Percentiles rank a stretch among this genome's conserved stretches.
Evolutionary conservation across 2,797 vertebrate genomes (phyloP).

Genomic region (Apogon hyalosoma): DNA sequence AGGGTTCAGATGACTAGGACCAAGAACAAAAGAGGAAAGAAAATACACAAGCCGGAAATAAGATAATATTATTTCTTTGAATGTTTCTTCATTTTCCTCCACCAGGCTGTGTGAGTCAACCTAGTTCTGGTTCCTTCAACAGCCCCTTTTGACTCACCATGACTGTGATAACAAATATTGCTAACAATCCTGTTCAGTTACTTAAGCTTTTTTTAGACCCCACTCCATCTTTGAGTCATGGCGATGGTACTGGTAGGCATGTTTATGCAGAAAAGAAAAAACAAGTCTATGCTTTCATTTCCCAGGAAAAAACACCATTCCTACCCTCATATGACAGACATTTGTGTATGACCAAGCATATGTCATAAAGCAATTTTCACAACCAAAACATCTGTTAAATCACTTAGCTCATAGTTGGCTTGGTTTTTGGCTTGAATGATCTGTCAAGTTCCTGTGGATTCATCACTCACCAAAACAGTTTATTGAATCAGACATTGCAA

Average conservation of each 20-base stretch:
- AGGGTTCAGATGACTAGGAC: neutral
- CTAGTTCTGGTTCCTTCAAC: conserved; percentile 17
- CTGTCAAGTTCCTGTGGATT: conserved; percentile 38
- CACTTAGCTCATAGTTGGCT: conserved; percentile 44
- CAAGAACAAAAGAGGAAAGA: neutral
- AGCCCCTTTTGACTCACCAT: conserved; percentile 27
- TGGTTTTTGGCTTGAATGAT: conserved; percentile 39
- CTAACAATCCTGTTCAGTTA: conserved; percentile 39
- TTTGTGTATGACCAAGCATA: conserved; percentile 43
- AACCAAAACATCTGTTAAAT: conserved; percentile 64
- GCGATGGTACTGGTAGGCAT: conserved; percentile 18
- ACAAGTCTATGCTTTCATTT: conserved; percentile 5
- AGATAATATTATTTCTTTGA: neutral
- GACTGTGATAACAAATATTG: conserved; percentile 46
- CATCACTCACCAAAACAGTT: conserved; percentile 60
- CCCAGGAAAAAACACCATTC: conserved; percentile 24
- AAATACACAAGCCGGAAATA: conserved; percentile 13
- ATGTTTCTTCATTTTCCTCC: conserved; percentile 24
- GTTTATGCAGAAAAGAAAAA: conserved; percentile 11
- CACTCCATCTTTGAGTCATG: conserved; percentile 30
- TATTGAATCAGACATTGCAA: conserved; percentile 57
- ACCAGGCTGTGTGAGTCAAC: conserved; percentile 30
- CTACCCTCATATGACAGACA: conserved; percentile 12
- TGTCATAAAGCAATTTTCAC: conserved; percentile 52
- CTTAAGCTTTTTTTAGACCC: conserved; percentile 20